phyloP scores from a whole-genome alignment of 2,113 vertebrate species.

The Myiozetetes cayanensis region DNA sequence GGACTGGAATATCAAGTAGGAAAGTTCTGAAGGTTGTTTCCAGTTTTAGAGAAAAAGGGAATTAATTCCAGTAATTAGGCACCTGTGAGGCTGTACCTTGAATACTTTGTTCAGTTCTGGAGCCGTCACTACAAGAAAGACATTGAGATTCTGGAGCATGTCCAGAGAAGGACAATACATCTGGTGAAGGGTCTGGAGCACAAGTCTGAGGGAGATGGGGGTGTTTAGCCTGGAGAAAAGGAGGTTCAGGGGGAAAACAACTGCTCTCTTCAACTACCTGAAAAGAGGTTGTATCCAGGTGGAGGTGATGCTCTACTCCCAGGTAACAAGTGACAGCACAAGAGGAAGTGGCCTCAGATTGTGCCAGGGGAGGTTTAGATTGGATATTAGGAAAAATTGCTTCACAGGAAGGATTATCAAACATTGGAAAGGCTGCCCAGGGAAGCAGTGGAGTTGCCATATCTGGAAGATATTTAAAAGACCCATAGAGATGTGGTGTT shows the following conservation, averaged over 20 bases:
- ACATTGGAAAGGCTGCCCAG: neutral
- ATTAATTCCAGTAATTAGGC: neutral
- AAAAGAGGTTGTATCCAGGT: neutral
- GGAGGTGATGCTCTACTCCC: fast-evolving
- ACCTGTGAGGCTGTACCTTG: neutral
- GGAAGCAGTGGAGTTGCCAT: neutral
- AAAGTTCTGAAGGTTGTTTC: neutral
- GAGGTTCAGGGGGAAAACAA: neutral
- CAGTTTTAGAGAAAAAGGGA: neutral
- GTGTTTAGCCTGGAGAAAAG: neutral
- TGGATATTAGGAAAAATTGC: neutral
- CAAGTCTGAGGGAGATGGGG: neutral
- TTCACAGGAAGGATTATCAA: neutral
- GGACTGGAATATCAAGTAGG: neutral
- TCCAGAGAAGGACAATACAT: neutral
- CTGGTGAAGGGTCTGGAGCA: neutral
- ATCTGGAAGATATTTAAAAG: neutral
- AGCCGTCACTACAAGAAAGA: neutral
- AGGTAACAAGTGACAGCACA: neutral
- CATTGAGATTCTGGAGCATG: fast-evolving
- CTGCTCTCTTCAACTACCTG: neutral
- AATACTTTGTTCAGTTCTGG: neutral
- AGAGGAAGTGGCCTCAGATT: neutral
- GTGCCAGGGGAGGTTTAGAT: neutral
- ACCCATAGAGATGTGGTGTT: neutral